Conservation (phyloP, 2,797 vertebrate species). For the Sebastes nivosus region DNA sequence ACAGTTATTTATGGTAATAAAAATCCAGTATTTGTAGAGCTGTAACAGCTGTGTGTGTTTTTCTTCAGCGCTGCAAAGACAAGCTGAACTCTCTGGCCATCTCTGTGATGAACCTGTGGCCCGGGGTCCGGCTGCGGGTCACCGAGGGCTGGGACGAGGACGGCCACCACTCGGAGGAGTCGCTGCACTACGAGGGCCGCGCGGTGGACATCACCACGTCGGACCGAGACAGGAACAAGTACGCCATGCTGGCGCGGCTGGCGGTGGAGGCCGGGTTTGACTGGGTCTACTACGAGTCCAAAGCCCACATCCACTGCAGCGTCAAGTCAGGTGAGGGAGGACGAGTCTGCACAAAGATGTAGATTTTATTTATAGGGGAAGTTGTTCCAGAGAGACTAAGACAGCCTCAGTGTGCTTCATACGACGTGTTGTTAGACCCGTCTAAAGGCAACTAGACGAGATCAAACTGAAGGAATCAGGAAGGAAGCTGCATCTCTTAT, state of each 20-base stretch:
- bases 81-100: slow-evolving; percentile 96
- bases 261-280: slow-evolving; percentile 97
- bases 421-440: too few species aligned
- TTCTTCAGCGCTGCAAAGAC: slow-evolving; percentile 94
- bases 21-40: not conserved
- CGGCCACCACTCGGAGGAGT: slow-evolving; percentile 95
- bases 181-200: slow-evolving; percentile 94
- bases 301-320: slow-evolving; percentile 96
- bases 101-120: slow-evolving; percentile 98
- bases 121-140: slow-evolving; percentile 92
- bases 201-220: slow-evolving; percentile 98
- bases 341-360: not conserved
- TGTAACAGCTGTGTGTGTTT: not conserved
- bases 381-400: not conserved
- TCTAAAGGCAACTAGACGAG: too few species aligned
- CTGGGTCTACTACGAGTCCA: slow-evolving; percentile 98
- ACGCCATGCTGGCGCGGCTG: slow-evolving; percentile 93
- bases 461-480: not conserved
- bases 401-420: too few species aligned
- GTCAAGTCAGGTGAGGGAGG: slow-evolving; percentile 92
- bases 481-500: not conserved
- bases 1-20: too few species aligned
- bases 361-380: not conserved
- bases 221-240: slow-evolving; percentile 93
- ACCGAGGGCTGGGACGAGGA: slow-evolving; percentile 98